phyloP scores from a whole-genome alignment of 2,113 vertebrate genomes.

The Labrus mixtus region DNA sequence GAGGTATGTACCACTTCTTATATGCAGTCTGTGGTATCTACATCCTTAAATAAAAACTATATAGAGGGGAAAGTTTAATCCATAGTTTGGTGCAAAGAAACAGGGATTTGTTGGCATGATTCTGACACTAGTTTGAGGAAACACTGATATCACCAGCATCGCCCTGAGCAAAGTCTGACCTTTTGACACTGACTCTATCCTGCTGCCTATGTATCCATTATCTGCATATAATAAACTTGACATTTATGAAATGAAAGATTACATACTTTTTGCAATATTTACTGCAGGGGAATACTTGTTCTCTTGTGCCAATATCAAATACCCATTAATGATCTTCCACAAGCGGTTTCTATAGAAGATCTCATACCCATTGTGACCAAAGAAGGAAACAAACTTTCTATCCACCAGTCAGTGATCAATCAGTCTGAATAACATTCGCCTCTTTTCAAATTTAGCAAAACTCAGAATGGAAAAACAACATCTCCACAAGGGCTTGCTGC shows the following conservation, averaged over 20 bases:
- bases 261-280: not conserved
- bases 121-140: not conserved
- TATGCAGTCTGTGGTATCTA: not conserved
- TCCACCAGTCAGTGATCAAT: slow-evolving; percentile 21
- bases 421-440: slow-evolving; percentile 4
- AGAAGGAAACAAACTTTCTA: slow-evolving; percentile 14
- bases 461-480: not conserved
- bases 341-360: slow-evolving; percentile 39
- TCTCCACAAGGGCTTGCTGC: not conserved
- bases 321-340: slow-evolving; percentile 4
- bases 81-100: slow-evolving; percentile 7
- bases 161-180: slow-evolving; percentile 3
- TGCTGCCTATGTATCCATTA: not conserved
- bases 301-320: slow-evolving; percentile 23
- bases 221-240: slow-evolving; percentile 9
- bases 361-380: not conserved
- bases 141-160: not conserved
- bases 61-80: not conserved
- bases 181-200: not conserved
- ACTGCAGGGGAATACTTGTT: not conserved
- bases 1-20: too few species aligned
- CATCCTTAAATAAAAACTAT: not conserved
- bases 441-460: not conserved
- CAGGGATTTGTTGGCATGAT: slow-evolving; percentile 10
- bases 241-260: not conserved